Evolutionary conservation across 2,113 vertebrate genomes (phyloP).

Genomic region (Cepphus grylle): DNA sequence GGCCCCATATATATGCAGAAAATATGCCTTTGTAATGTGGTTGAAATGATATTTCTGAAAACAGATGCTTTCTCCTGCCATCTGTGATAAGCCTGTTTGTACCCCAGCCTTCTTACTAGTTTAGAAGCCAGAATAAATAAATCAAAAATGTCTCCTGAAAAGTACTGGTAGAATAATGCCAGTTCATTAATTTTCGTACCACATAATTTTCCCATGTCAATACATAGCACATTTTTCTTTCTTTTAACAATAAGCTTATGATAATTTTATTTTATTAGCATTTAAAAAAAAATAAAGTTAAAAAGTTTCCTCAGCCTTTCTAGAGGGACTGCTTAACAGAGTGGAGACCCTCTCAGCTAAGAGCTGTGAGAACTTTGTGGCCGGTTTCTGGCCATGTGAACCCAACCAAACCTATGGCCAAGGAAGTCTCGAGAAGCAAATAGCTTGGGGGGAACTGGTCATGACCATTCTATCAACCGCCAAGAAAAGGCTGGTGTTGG

Average conservation of each 20-base stretch:
- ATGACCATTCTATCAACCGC: neutral
- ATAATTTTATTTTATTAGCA: neutral
- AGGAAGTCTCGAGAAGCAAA: neutral
- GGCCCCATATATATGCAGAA: neutral
- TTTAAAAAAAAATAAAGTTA: neutral
- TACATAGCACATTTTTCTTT: neutral
- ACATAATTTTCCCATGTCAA: neutral
- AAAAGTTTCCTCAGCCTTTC: neutral
- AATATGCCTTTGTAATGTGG: constrained; percentile 7
- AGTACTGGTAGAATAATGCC: neutral
- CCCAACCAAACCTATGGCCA: rapidly evolving
- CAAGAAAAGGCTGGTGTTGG: neutral
- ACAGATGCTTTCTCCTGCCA: constrained; percentile 40
- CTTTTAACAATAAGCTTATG: neutral
- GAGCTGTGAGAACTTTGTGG: neutral
- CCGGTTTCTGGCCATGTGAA: neutral
- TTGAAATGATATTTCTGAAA: constrained; percentile 45
- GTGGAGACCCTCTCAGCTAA: neutral
- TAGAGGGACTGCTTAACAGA: neutral
- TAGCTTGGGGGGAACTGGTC: rapidly evolving
- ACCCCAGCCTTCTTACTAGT: neutral
- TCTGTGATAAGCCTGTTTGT: constrained; percentile 20
- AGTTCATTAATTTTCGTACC: constrained; percentile 39
- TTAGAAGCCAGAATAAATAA: constrained; percentile 60
- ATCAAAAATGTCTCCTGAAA: constrained; percentile 23